A percentile compares a stretch with the other conserved stretches of the same genome.
Conservation (phyloP, 2,113 vertebrate genomes). For the Echinops telfairi region DNA sequence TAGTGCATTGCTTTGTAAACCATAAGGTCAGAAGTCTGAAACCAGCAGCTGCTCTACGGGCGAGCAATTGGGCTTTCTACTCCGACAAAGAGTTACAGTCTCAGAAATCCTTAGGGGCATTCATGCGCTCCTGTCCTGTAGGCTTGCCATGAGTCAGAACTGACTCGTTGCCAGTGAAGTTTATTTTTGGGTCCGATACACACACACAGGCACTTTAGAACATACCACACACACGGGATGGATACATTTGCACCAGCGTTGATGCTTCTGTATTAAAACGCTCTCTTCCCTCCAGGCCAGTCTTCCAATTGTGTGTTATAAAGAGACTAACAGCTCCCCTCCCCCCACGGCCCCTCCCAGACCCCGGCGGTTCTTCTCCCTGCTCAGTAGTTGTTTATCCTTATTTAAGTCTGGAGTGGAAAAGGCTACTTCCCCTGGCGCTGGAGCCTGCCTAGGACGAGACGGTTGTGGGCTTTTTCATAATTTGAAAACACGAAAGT, state of each 20-base stretch:
- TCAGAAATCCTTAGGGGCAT: too few species aligned
- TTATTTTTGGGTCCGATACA: too few species aligned
- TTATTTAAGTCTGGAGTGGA: conserved; percentile 12
- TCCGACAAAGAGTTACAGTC: too few species aligned
- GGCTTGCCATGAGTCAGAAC: too few species aligned
- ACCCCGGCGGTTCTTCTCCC: background rate
- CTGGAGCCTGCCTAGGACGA: conserved; percentile 32
- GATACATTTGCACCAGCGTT: conserved; percentile 8
- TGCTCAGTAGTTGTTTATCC: background rate
- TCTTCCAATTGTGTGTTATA: conserved; percentile 63
- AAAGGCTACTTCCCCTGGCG: background rate
- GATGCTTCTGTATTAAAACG: conserved; percentile 54
- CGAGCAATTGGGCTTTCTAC: too few species aligned
- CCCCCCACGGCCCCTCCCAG: background rate
- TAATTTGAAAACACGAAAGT: conserved; percentile 64
- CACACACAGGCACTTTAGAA: too few species aligned
- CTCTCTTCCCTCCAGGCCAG: conserved; percentile 40
- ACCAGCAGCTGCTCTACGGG: too few species aligned
- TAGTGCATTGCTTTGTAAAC: too few species aligned
- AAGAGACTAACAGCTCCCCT: background rate
- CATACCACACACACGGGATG: background rate
- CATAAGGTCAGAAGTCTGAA: too few species aligned
- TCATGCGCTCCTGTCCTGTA: too few species aligned
- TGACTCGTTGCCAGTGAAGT: too few species aligned
- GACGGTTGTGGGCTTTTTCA: conserved; percentile 8